These are phyloP conservation scores for Spinus pinus DNA, from an alignment of 2,797 vertebrate species.

Conservation along the genomic window DNA sequence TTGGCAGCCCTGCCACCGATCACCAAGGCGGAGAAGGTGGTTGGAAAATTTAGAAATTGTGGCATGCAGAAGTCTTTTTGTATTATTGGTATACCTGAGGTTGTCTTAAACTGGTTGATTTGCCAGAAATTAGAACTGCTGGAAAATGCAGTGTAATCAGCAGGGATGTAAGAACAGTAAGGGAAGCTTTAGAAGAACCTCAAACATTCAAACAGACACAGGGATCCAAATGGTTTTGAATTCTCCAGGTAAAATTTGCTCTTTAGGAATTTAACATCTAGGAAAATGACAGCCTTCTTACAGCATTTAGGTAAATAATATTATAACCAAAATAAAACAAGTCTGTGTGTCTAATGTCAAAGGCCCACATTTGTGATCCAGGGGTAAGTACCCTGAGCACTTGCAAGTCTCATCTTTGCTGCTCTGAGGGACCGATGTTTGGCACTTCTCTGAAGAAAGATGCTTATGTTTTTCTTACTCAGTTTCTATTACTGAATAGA, in stretches of 20 bases:
- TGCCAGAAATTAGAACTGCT: background rate
- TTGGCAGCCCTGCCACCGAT: background rate
- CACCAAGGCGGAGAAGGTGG: fast-evolving
- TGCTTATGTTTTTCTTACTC: background rate
- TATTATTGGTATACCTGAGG: background rate
- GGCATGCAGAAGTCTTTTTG: background rate
- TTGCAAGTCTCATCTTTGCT: background rate
- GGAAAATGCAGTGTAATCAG: background rate
- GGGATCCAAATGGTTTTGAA: background rate
- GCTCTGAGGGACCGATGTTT: background rate
- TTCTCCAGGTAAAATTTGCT: background rate
- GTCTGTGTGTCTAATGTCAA: background rate
- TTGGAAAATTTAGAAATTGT: background rate
- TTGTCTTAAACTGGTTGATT: background rate
- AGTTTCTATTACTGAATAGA: background rate
- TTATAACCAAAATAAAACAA: fast-evolving
- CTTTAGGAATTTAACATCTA: background rate
- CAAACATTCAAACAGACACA: background rate
- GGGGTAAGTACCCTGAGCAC: background rate
- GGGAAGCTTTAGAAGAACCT: background rate
- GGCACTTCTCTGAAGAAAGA: background rate
- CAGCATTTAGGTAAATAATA: background rate
- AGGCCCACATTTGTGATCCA: background rate
- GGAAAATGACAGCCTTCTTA: background rate
- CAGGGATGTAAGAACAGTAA: fast-evolving